Conservation (phyloP, 1,140 invertebrate species). For the Philotrypesis tridentata region DNA sequence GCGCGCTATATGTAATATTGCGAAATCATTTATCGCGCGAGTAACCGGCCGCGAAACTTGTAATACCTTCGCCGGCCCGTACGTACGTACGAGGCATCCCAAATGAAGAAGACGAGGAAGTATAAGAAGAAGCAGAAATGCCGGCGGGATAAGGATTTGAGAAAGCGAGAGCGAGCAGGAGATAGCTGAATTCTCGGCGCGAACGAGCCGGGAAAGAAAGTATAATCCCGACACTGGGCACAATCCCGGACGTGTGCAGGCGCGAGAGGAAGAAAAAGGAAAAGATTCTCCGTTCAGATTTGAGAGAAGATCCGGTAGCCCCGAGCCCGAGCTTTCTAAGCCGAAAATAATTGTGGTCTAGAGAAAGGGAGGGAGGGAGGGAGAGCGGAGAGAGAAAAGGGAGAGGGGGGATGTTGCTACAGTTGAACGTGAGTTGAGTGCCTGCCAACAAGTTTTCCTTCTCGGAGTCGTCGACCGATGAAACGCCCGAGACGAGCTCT, state of each 20-base stretch:
- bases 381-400: no score
- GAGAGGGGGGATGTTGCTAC: constrained; percentile 33
- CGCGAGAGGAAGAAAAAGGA: constrained; percentile 10
- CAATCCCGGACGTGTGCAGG: background rate
- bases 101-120: constrained; percentile 12
- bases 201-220: constrained; percentile 30
- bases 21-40: constrained; percentile 34
- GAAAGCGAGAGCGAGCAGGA: background rate
- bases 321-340: constrained; percentile 52
- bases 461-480: background rate
- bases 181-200: background rate
- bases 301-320: constrained; percentile 43
- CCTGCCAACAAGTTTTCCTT: constrained; percentile 55
- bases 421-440: constrained; percentile 61
- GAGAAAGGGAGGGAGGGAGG: no score
- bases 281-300: constrained; percentile 45
- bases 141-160: background rate
- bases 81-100: background rate
- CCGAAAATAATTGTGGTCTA: constrained; percentile 64
- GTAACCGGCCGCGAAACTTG: background rate
- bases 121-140: background rate
- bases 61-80: background rate
- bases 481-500: background rate
- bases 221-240: constrained; percentile 32
- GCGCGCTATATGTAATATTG: constrained; percentile 15